These are phyloP conservation scores for Cepaea nemoralis DNA, from an alignment of 1,140 invertebrate species.

Conservation along the genomic window DNA sequence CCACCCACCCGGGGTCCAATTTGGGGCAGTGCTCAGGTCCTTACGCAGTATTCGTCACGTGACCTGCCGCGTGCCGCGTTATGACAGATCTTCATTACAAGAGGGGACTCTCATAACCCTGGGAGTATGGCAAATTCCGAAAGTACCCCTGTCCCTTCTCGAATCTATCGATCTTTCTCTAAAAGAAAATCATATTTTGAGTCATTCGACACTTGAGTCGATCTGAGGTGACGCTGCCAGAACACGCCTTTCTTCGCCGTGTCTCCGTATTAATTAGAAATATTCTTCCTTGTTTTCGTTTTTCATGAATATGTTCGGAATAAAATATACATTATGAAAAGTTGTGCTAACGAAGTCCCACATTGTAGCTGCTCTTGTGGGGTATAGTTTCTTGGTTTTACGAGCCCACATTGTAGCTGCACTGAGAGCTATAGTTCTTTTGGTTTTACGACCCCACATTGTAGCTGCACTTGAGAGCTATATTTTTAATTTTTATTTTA, in stretches of 20 bases:
- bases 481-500: no score
- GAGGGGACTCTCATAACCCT: not conserved
- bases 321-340: no score
- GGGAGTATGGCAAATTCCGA: not conserved
- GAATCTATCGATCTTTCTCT: not conserved
- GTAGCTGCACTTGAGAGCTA: no score
- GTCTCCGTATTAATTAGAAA: not conserved
- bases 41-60: not conserved
- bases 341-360: no score
- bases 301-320: not conserved
- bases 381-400: no score
- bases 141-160: not conserved
- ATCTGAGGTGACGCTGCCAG: not conserved
- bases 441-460: no score
- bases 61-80: conserved; percentile 12
- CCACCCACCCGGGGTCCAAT: no score
- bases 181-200: not conserved
- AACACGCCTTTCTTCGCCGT: not conserved
- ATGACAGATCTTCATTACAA: not conserved
- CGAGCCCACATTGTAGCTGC: no score
- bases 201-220: not conserved
- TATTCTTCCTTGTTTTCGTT: not conserved
- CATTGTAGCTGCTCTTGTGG: no score
- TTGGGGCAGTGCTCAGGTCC: not conserved
- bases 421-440: no score